Evolutionary conservation across 1,140 invertebrate genomes (phyloP).

Genomic region (Drosophila rufa): DNA sequence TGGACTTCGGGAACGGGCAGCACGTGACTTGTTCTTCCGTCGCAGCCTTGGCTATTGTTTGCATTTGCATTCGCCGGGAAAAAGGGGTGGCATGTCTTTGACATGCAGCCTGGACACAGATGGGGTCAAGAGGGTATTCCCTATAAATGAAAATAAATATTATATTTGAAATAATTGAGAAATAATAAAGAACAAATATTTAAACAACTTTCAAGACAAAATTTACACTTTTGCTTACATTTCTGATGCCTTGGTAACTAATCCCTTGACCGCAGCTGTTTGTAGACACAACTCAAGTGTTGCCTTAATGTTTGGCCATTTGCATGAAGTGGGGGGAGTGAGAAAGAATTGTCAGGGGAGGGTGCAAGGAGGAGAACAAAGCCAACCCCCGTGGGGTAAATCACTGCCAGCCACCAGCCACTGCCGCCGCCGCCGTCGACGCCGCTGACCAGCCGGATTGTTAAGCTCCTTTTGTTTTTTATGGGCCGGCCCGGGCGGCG

Average conservation of each 20-base stretch:
- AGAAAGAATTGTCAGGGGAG: constrained; percentile 1
- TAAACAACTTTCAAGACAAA: background rate
- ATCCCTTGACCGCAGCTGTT: constrained; percentile 4
- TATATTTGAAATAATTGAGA: background rate
- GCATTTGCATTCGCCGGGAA: constrained; percentile 63
- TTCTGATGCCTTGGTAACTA: background rate
- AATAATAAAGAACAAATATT: background rate
- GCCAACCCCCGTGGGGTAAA: constrained; percentile 45
- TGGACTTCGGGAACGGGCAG: constrained; percentile 42
- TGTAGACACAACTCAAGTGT: constrained; percentile 56
- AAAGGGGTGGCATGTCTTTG: constrained; percentile 55
- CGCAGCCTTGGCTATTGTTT: constrained; percentile 72
- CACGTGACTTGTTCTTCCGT: constrained; percentile 78
- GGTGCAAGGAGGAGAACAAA: constrained; percentile 3
- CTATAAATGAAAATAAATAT: too few relatives aligned
- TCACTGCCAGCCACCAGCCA: constrained; percentile 42
- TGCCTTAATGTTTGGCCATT: constrained; percentile 64
- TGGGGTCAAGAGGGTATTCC: background rate
- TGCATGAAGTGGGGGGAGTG: constrained; percentile 49
- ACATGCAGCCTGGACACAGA: constrained; percentile 56
- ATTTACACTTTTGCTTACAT: background rate
- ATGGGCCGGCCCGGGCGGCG: constrained; percentile 14
- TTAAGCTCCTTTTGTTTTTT: constrained; percentile 41
- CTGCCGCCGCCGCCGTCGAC: background rate
- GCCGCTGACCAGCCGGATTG: constrained; percentile 41